These are phyloP conservation scores for Epirrhoe alternata DNA, from an alignment of 2,888 invertebrate genomes.

Conservation along the genomic window DNA sequence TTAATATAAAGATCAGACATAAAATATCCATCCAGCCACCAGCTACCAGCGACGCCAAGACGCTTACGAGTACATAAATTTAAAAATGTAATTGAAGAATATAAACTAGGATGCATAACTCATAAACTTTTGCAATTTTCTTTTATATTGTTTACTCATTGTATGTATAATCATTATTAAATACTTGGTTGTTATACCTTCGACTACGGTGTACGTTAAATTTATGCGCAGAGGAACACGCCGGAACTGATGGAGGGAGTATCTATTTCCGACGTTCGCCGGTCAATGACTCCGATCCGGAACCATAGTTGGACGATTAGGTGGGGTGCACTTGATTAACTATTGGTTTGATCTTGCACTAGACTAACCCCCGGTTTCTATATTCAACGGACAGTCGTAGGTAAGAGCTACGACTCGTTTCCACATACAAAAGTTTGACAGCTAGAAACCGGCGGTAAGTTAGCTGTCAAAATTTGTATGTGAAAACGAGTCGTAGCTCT, in stretches of 20 bases:
- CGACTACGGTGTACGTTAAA: conserved; percentile 23
- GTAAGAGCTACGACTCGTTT: too few relatives aligned
- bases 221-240: conserved; percentile 51
- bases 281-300: conserved; percentile 76
- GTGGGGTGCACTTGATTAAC: conserved; percentile 57
- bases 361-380: too few relatives aligned
- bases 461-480: too few relatives aligned
- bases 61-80: background rate
- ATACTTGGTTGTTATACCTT: background rate
- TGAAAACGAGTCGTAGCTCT: too few relatives aligned
- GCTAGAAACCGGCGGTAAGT: too few relatives aligned
- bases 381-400: too few relatives aligned
- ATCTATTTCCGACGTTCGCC: conserved; percentile 73
- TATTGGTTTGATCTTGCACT: conserved; percentile 55
- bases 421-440: too few relatives aligned
- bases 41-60: background rate
- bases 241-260: conserved; percentile 66
- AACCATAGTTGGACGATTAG: conserved; percentile 68
- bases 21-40: background rate
- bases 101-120: background rate
- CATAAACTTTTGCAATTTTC: background rate
- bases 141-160: background rate
- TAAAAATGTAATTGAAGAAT: background rate
- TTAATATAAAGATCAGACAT: background rate
- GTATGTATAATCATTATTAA: conserved; percentile 7